Evolutionary conservation across 2,888 invertebrate species (phyloP), one percentile per base, ranked within the genome.

Genomic region (Caenorhabditis sp.): DNA sequence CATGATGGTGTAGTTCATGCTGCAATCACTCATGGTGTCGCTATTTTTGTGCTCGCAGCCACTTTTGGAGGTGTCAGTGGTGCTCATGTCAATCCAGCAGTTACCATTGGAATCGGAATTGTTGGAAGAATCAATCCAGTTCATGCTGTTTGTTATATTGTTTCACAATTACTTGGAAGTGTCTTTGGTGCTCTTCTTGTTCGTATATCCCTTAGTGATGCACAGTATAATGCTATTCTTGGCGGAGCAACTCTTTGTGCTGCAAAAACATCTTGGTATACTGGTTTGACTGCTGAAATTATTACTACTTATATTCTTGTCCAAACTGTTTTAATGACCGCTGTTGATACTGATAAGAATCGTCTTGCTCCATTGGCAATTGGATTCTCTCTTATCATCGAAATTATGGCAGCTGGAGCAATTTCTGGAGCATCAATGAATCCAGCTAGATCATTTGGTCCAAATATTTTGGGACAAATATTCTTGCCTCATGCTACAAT

Each of bases 11-110:
- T 85, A 10, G 66, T 80, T 14, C 78, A 81, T 50, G 81, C 83
- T 4, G 85, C 86, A 14, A 78, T 85, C 36, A 84, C 81, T 26
- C 85, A 85, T 58, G 85, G 85, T 12, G 36, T 85, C 36, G 77
- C 82, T 23, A 82, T 85, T 59, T 85, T 85, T 65, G 78, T 83
- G 20, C 63, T 86, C 8, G 83, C 84, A 25, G 66, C 82, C 1
- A 76, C 81, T 0, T 80, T 85, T 50, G 85, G 83, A 10, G 77
- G 82, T 23, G 76, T 85, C 58, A 89, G 89, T 78, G 90, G 90
- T 2, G 89, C 88, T 14, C 89, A 90, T 77, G 86, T 89, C 63
- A 90, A 90, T 75, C 89, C 89, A 0, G 89, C 88, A 0, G 89
- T 90, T 12, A 89, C 89, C 0, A 66, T 89, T 5, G 88, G 88